Base-by-base conservation (phyloP, 2,888 invertebrate genomes). In the Latheticus oryzae region DNA sequence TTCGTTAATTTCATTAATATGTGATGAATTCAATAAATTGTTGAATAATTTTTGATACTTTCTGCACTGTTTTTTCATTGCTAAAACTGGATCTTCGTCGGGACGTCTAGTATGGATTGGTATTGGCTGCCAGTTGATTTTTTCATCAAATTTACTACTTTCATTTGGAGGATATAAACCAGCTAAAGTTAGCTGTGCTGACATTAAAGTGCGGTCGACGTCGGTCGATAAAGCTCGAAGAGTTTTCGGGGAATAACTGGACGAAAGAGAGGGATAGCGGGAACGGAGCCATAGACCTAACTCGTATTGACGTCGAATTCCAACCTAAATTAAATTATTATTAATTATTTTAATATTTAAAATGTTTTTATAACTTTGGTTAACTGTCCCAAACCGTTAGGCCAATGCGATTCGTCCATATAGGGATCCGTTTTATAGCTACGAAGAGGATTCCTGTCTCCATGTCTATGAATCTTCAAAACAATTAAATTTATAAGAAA, bases 171-270 rank as follows among this genome's bases (percentile, higher is more conserved):
- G 87, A 74, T 85, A 91, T 50, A 91, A 71, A 0, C 90, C 91
- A 47, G 93, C 91, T 60, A 94, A 80, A 73, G 91, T 88, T 1
- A 87, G 82, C 71, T 88, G 83, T 0, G 92, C 95, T 55, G 93
- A 93, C 90, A 93, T 93, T 7, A 95, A 78, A 0, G 95, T 92
- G 13, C 95, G 85, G 78, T 95, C 93, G 9, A 89, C 87, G 78
- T 94, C 91, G 0, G 95, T 93, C 35, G 93, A 90, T 40, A 82
- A 78, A 1, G 88, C 78, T 66, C 79, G 80, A 23, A 89, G 79
- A 69, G 85, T 81, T 15, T 81, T 77, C 15, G 75, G 77, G 3
- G 81, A 79, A 69, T 87, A 89, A 2, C 70, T 69, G 1, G 74
- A 66, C 11, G 80, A 79, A 3, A 87, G 63, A 37, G 85, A 79